Percentiles rank a stretch among this genome's conserved stretches.
Conservation (phyloP, 30 jellyfish, hydroid and myxozoan genomes). For the Nemopilema nomurai region DNA sequence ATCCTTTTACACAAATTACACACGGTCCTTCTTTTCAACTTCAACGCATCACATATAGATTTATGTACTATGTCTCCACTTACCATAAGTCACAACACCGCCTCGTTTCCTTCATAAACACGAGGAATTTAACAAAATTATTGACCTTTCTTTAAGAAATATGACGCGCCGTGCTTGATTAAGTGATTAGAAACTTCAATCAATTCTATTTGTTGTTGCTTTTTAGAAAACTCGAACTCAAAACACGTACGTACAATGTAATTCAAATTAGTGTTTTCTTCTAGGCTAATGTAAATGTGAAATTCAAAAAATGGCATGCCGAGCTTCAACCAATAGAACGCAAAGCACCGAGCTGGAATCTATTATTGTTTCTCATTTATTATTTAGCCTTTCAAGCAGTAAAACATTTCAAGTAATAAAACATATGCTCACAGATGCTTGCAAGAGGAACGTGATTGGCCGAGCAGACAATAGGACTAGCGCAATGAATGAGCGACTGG, state of each 20-base stretch:
- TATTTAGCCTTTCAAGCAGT: conserved; percentile 7
- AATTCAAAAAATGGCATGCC: background rate
- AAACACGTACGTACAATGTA: background rate
- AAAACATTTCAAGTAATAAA: background rate
- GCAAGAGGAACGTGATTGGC: background rate
- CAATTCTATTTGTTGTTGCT: background rate
- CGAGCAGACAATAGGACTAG: background rate
- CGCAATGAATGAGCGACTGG: background rate
- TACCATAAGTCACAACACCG: background rate
- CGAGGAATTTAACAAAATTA: background rate
- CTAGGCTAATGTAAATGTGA: background rate
- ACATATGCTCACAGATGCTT: conserved; percentile 24
- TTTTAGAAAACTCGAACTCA: background rate
- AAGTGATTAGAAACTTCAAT: background rate
- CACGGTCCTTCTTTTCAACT: background rate
- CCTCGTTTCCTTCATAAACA: background rate
- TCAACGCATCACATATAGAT: background rate
- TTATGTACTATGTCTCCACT: background rate
- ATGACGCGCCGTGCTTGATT: background rate
- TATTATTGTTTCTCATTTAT: conserved; percentile 1
- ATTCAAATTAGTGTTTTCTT: background rate
- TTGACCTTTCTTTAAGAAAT: background rate
- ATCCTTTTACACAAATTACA: background rate
- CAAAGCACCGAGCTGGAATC: background rate
- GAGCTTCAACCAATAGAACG: background rate